Conservation (phyloP, 2,888 invertebrate genomes). For the Trissonchulus latispiculum region DNA sequence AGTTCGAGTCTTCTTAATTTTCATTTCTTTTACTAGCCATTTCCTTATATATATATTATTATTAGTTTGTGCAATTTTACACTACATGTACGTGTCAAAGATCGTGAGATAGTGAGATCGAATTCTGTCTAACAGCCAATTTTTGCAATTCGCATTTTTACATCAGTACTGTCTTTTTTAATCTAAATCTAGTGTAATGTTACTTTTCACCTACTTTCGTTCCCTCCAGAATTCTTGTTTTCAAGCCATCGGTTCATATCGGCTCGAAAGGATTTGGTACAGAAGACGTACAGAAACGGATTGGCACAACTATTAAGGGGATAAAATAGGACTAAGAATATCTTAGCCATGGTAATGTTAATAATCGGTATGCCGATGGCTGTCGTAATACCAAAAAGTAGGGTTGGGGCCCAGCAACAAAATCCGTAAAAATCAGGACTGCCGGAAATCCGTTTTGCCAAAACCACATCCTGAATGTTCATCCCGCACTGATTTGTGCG, state of each 20-base stretch:
- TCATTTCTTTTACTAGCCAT: too few species aligned
- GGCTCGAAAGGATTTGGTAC: constrained; percentile 94
- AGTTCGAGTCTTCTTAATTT: too few species aligned
- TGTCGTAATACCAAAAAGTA: constrained; percentile 85
- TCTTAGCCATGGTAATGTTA: constrained; percentile 83
- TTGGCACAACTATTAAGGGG: constrained; percentile 95
- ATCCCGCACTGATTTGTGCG: not conserved
- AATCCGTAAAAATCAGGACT: constrained; percentile 91
- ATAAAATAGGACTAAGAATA: constrained; percentile 81
- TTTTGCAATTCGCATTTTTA: too few species aligned
- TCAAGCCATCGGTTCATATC: constrained; percentile 52
- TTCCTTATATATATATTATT: too few species aligned
- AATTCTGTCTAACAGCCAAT: too few species aligned
- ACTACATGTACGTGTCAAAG: too few species aligned
- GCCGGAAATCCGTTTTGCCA: constrained; percentile 82
- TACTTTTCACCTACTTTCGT: not conserved
- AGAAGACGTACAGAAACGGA: constrained; percentile 91
- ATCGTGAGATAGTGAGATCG: too few species aligned
- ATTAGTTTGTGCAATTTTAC: too few species aligned
- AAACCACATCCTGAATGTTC: constrained; percentile 68
- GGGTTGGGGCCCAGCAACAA: constrained; percentile 98
- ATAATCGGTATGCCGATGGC: constrained; percentile 81
- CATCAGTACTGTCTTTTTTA: too few species aligned
- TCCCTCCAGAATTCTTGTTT: not conserved
- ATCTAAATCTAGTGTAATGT: too few species aligned